phyloP scores from a whole-genome alignment of 2,888 invertebrate genomes.

The Microchrysa polita region DNA sequence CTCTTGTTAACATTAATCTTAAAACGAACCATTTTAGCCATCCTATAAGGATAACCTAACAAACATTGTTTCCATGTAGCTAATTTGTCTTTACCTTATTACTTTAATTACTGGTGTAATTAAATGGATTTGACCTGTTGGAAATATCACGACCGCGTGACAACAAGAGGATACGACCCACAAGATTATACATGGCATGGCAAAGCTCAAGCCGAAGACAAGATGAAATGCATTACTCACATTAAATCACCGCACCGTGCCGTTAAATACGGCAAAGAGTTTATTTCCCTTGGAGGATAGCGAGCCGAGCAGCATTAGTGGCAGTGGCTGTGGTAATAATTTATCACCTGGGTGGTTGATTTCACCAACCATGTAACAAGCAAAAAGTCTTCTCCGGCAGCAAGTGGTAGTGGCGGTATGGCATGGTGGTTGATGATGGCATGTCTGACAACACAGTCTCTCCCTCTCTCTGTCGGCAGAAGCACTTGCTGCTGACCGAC shows the following conservation, averaged over 20 bases:
- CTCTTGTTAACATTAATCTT: too few relatives aligned
- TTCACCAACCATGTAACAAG: constrained; percentile 10
- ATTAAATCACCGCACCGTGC: constrained; percentile 19
- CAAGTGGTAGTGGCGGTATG: too few relatives aligned
- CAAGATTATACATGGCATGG: neutral
- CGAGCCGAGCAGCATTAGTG: too few relatives aligned
- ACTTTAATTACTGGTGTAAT: constrained; percentile 27
- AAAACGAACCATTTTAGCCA: too few relatives aligned
- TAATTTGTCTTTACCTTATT: constrained; percentile 13
- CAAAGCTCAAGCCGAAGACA: neutral
- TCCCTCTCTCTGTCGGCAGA: too few relatives aligned
- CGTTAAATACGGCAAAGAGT: neutral
- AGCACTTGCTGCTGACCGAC: neutral
- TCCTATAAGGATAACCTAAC: too few relatives aligned
- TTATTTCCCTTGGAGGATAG: neutral
- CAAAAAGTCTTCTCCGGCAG: too few relatives aligned
- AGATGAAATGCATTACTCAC: constrained; percentile 26
- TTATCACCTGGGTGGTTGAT: constrained; percentile 24
- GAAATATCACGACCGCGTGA: neutral
- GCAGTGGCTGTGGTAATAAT: too few relatives aligned
- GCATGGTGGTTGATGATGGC: neutral
- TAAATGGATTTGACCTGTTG: constrained; percentile 25
- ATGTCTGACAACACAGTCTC: too few relatives aligned
- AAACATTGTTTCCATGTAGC: neutral
- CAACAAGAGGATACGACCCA: neutral